Conservation (phyloP, 2,888 invertebrate species). For the Drosophila birchii region DNA sequence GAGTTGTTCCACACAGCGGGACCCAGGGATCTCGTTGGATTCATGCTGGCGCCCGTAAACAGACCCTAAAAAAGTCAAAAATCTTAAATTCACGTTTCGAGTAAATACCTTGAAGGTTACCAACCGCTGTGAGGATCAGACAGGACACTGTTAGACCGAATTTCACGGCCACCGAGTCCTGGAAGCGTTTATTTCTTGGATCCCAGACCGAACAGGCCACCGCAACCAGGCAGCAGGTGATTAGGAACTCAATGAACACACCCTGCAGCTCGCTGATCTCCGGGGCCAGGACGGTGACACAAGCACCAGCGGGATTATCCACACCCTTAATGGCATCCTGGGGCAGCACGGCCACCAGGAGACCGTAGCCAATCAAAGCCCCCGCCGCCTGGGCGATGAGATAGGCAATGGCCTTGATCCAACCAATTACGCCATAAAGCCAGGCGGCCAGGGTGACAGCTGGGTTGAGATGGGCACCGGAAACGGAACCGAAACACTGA, state of each 20-base stretch:
- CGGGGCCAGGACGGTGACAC: constrained; percentile 87
- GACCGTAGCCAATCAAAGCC: constrained; percentile 88
- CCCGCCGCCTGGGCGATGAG: constrained; percentile 88
- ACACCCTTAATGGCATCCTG: constrained; percentile 64
- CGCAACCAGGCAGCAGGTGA: constrained; percentile 88
- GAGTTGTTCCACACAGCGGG: constrained; percentile 89
- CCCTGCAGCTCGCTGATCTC: constrained; percentile 86
- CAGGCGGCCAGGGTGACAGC: constrained; percentile 89
- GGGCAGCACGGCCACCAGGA: constrained; percentile 87
- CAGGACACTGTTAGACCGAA: constrained; percentile 88
- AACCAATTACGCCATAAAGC: constrained; percentile 73
- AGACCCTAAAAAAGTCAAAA: constrained; percentile 51
- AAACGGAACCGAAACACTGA: constrained; percentile 90
- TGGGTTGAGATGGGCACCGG: constrained; percentile 91
- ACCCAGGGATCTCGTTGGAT: constrained; percentile 89
- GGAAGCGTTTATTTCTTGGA: constrained; percentile 87
- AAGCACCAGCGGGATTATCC: constrained; percentile 82
- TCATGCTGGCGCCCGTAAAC: constrained; percentile 89
- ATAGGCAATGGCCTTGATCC: constrained; percentile 86
- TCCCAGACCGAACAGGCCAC: constrained; percentile 90
- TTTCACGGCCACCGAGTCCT: constrained; percentile 88
- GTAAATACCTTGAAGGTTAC: constrained; percentile 50
- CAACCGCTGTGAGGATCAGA: constrained; percentile 88
- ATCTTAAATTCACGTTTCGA: not conserved
- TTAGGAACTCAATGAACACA: constrained; percentile 87